Conservation (phyloP, 2,888 invertebrate species). For the Rotaria sp. region DNA sequence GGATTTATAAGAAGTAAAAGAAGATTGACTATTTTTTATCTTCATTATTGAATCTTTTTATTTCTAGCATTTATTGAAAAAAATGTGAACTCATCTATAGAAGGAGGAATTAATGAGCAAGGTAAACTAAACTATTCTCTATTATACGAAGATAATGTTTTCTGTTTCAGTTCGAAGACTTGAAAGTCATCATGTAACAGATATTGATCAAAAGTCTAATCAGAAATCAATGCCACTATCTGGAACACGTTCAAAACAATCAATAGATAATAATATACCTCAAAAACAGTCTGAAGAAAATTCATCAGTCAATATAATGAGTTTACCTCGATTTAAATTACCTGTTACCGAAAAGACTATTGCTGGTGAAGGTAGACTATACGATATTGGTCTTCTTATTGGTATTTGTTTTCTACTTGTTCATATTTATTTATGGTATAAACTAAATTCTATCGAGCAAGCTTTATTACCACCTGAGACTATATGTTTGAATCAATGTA, state of each 20-base stretch:
- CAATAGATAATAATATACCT: neutral
- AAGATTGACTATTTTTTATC: neutral
- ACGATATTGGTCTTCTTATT: neutral
- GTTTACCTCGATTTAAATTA: neutral
- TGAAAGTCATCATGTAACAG: neutral
- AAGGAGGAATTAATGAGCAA: neutral
- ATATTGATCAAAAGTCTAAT: neutral
- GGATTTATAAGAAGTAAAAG: neutral
- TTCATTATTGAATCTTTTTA: neutral
- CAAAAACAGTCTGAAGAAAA: neutral
- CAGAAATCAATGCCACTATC: neutral
- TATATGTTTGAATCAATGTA: neutral
- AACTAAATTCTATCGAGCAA: neutral
- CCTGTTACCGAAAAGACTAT: neutral
- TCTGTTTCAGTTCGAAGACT: neutral
- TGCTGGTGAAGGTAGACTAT: neutral
- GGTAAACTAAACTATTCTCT: neutral
- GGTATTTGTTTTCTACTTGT: neutral
- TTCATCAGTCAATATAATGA: neutral
- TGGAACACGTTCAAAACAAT: neutral
- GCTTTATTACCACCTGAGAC: neutral
- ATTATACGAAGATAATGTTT: neutral
- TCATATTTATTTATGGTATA: neutral
- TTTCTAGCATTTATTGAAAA: neutral
- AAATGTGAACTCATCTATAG: neutral